phyloP scores from a whole-genome alignment of 2,888 invertebrate genomes.

The Dascillus cervinus region DNA sequence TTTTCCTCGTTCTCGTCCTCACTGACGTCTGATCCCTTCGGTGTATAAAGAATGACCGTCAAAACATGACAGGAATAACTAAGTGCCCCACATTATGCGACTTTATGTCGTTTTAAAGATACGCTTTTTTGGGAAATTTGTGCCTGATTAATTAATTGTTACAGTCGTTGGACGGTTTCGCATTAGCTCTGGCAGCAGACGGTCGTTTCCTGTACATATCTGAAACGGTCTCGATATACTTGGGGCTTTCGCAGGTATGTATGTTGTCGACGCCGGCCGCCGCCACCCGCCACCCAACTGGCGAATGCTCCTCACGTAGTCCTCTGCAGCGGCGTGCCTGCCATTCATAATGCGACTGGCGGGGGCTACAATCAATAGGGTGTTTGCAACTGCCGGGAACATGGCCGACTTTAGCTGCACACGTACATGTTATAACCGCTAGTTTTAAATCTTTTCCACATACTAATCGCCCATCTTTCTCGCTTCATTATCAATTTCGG shows the following conservation, averaged over 20 bases:
- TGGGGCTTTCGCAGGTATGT: slow-evolving; percentile 97
- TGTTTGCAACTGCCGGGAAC: slow-evolving; percentile 42
- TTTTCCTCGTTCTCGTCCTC: slow-evolving; percentile 30
- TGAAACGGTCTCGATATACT: slow-evolving; percentile 98
- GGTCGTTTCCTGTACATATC: slow-evolving; percentile 98
- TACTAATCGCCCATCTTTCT: slow-evolving; percentile 21
- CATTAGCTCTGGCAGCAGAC: slow-evolving; percentile 90
- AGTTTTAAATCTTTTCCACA: slow-evolving; percentile 27
- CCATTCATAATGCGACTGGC: slow-evolving; percentile 48
- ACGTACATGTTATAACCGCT: slow-evolving; percentile 40
- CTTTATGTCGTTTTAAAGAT: slow-evolving; percentile 25
- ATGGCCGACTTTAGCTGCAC: slow-evolving; percentile 40
- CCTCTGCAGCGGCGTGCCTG: slow-evolving; percentile 53
- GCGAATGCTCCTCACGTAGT: slow-evolving; percentile 52
- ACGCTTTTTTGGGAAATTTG: slow-evolving; percentile 18
- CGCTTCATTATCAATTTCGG: slow-evolving; percentile 1
- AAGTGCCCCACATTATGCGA: slow-evolving; percentile 27
- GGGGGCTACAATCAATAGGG: slow-evolving; percentile 45
- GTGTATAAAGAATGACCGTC: slow-evolving; percentile 43
- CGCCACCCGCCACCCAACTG: slow-evolving; percentile 26
- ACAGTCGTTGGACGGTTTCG: slow-evolving; percentile 96
- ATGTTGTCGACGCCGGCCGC: slow-evolving; percentile 41
- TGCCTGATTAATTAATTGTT: slow-evolving; percentile 32
- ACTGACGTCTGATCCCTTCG: slow-evolving; percentile 38
- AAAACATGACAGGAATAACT: slow-evolving; percentile 41